These are phyloP conservation scores for Phoebastria nigripes DNA, from an alignment of 2,797 vertebrate species.

Conservation along the genomic window DNA sequence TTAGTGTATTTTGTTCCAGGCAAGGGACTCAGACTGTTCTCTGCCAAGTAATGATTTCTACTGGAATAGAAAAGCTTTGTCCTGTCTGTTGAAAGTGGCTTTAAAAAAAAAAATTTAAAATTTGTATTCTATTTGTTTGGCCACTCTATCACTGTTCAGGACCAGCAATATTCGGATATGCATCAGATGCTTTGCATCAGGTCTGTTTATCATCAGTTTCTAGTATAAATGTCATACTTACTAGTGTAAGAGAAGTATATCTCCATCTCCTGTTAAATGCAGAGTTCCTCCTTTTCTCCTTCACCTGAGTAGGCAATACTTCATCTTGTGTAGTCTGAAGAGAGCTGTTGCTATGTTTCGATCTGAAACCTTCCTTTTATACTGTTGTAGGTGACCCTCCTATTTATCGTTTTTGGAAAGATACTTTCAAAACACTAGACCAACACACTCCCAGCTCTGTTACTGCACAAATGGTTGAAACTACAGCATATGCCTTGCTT, in stretches of 20 bases:
- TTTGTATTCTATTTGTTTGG: background rate
- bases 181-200: background rate
- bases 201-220: background rate
- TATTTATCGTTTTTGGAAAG: conserved; percentile 85
- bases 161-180: background rate
- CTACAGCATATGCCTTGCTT: conserved; percentile 86
- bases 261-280: background rate
- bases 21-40: background rate
- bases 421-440: conserved; percentile 43
- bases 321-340: background rate
- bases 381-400: conserved; percentile 74
- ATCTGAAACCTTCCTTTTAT: background rate
- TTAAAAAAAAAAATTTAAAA: background rate
- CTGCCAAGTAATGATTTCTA: background rate
- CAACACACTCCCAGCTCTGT: conserved; percentile 60
- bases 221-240: background rate
- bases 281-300: background rate
- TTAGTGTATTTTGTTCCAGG: background rate
- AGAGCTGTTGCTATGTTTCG: background rate
- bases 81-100: background rate
- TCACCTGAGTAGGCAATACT: background rate
- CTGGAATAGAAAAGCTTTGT: background rate
- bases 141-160: background rate
- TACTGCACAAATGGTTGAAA: conserved; percentile 85
- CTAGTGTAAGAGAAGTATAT: accelerated